These are phyloP conservation scores for Cantharis lateralis DNA, from an alignment of 2,888 invertebrate species.

Conservation along the genomic window DNA sequence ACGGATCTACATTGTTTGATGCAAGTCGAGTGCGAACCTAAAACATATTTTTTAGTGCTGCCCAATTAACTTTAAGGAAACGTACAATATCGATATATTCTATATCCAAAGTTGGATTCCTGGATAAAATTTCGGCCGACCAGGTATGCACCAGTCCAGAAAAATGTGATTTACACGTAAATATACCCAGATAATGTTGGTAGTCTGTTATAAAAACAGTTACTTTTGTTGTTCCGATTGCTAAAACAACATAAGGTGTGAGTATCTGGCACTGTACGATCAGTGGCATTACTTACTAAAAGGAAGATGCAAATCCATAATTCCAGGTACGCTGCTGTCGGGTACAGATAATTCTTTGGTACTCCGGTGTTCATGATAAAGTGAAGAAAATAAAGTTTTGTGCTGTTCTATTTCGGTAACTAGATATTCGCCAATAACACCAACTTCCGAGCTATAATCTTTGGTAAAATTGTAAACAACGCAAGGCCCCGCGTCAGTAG, in stretches of 20 bases:
- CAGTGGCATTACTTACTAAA: not conserved
- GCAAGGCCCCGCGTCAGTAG: not conserved
- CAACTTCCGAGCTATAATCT: not conserved
- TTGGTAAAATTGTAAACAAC: not conserved
- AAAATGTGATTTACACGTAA: constrained; percentile 71
- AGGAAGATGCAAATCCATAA: not conserved
- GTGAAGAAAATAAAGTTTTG: not conserved
- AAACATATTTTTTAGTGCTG: constrained; percentile 19
- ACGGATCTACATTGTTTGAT: constrained; percentile 72
- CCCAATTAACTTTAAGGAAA: not conserved
- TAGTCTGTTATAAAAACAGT: constrained; percentile 78
- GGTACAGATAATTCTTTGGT: not conserved
- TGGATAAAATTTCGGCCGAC: constrained; percentile 78
- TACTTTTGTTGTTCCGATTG: constrained; percentile 75
- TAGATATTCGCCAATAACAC: not conserved
- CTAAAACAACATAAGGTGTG: constrained; percentile 54
- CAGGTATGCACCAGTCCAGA: constrained; percentile 74
- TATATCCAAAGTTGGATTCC: constrained; percentile 72
- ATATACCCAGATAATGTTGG: constrained; percentile 72
- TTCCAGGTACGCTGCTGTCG: not conserved
- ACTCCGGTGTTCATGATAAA: not conserved
- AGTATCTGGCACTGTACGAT: too few species aligned
- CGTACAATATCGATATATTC: constrained; percentile 70
- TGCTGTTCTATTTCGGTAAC: not conserved
- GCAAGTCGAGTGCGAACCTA: constrained; percentile 69